Base-by-base conservation (phyloP, 2,113 vertebrate species). In the Percopsis transmontana region DNA sequence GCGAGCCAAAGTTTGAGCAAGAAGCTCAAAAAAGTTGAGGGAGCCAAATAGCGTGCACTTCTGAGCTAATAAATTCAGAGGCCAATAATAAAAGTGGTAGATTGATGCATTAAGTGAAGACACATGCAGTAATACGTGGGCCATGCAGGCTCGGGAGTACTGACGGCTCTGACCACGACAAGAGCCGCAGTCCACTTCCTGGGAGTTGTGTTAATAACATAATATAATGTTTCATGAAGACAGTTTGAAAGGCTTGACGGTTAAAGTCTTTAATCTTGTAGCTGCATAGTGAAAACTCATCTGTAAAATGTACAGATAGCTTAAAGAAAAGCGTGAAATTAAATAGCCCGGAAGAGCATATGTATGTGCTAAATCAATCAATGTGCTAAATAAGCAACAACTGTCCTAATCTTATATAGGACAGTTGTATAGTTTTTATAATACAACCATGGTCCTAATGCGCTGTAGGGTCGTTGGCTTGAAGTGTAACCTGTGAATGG, bases 401-500 rank as follows among this genome's bases (percentile, higher is more conserved):
- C 40, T 45, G 5, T 21, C 19, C 44, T 45, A 53, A 16, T 61
- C 27, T 4, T 33, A 33, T 33, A 6, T 33, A 33, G 27, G 27
- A 33, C 27, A 33, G 27, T 33, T 33, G 27, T 33, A 7, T 7
- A 33, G 27, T 33, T 33, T 33, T 33, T 33, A 33, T 33, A 33
- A 33, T 7, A 33, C 5, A 33, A 6, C 5, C 27, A 33, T 7
- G 27, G 27, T 33, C 27, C 27, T 33, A 7, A 33, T 33, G 44
- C 48, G 64, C 33, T 18, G 48, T 53, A 63, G 24, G 47, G 47
- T 63, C 62, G 63, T 78, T 64, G 72, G 69, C 82, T 71, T 76
- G 62, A 66, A 73, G 33, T 70, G 38, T 77, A 80, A 63, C 33
- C 45, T 21, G 27, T 78, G 74, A 77, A 87, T 85, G 74, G 50